Evolutionary conservation across 2,797 vertebrate species (phyloP).

Genomic region (Cichlasoma orientale): DNA sequence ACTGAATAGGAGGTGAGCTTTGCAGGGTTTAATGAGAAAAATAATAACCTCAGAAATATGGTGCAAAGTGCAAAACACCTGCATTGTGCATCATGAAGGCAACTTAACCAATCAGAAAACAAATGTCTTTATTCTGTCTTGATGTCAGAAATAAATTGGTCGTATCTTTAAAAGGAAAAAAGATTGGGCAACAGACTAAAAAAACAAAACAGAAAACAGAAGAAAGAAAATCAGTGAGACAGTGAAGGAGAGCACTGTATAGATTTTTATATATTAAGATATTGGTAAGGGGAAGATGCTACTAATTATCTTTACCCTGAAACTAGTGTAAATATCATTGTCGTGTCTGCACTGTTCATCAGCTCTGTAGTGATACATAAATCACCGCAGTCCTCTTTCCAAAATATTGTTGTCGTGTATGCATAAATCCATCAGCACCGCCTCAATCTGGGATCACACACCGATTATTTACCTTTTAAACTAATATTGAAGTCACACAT

Average conservation of each 20-base stretch:
- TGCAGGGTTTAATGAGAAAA: constrained; percentile 5
- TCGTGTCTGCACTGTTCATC: constrained; percentile 1
- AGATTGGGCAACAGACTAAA: background rate
- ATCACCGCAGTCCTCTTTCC: background rate
- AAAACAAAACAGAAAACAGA: background rate
- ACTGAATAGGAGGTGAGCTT: background rate
- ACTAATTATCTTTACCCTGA: constrained; percentile 2
- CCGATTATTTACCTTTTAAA: constrained; percentile 1
- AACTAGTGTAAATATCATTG: constrained; percentile 49
- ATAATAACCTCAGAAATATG: background rate
- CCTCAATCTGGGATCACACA: constrained; percentile 18
- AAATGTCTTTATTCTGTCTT: background rate
- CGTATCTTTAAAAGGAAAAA: background rate
- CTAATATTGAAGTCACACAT: background rate
- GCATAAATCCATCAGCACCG: constrained; percentile 13
- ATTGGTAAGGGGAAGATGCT: background rate
- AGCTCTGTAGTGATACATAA: constrained; percentile 1
- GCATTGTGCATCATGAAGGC: background rate
- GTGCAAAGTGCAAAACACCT: constrained; percentile 9
- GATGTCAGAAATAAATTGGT: background rate
- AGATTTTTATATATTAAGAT: constrained; percentile 18
- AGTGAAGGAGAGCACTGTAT: background rate
- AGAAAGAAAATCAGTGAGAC: background rate
- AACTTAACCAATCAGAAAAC: background rate
- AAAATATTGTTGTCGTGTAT: constrained; percentile 10